phyloP scores from a whole-genome alignment of 1,140 invertebrate genomes.

The Meloidogyne exigua region DNA sequence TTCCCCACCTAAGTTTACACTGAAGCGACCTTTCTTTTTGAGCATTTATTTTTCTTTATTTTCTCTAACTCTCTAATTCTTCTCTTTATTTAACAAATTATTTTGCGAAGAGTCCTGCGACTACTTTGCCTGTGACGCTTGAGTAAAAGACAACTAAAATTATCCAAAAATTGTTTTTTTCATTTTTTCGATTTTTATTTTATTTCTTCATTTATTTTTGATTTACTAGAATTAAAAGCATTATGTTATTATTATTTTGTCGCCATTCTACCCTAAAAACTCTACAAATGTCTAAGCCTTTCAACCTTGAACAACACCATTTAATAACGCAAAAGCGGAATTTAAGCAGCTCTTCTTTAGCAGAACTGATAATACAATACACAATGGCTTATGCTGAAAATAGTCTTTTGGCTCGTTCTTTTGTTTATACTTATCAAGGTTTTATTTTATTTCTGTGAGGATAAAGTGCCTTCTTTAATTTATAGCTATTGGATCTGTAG shows the following conservation, averaged over 20 bases:
- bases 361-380: background rate
- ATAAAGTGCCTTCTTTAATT: too few relatives aligned
- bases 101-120: too few relatives aligned
- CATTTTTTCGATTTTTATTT: too few relatives aligned
- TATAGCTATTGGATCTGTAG: background rate
- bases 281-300: background rate
- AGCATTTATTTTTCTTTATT: too few relatives aligned
- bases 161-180: too few relatives aligned
- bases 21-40: too few relatives aligned
- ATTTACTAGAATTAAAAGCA: background rate
- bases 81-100: too few relatives aligned
- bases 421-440: constrained; percentile 5
- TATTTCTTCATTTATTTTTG: background rate
- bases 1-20: too few relatives aligned
- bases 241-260: background rate
- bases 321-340: background rate
- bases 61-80: too few relatives aligned
- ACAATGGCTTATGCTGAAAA: constrained; percentile 2
- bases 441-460: background rate
- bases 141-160: too few relatives aligned
- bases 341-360: background rate
- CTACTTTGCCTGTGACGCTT: too few relatives aligned
- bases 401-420: background rate
- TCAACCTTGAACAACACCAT: background rate
- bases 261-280: background rate